Evolutionary conservation across 2,113 vertebrate genomes (phyloP).

Genomic region (Glaucomys volans): DNA sequence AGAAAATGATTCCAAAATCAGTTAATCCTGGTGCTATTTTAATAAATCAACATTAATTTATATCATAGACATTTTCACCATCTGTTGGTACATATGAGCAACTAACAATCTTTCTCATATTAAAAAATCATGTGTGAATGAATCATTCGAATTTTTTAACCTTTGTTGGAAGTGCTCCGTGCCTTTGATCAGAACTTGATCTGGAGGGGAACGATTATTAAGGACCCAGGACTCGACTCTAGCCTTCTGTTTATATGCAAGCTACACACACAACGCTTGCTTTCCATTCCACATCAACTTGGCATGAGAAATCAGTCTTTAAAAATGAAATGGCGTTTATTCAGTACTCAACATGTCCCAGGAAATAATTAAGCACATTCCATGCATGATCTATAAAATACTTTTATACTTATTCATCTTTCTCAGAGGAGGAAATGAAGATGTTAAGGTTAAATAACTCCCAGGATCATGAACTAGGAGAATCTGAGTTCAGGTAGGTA

Average conservation of each 20-base stretch:
- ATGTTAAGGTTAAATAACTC: neutral
- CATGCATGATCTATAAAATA: neutral
- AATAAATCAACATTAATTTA: neutral
- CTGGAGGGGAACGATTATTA: accelerated
- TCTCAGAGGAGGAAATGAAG: neutral
- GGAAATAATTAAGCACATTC: neutral
- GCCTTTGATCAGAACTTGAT: neutral
- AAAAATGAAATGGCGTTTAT: neutral
- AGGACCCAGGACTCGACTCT: too few species aligned
- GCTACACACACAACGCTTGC: neutral
- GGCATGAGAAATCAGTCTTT: neutral
- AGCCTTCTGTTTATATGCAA: neutral
- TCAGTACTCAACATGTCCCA: neutral
- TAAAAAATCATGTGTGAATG: neutral
- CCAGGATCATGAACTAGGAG: neutral
- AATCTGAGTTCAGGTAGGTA: neutral
- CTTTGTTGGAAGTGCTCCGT: neutral
- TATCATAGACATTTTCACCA: neutral
- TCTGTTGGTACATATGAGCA: neutral
- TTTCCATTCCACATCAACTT: neutral
- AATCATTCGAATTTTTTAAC: neutral
- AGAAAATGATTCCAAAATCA: neutral
- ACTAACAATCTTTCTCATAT: neutral
- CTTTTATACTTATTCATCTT: neutral
- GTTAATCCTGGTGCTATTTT: neutral